Base-by-base conservation (phyloP, 2,113 vertebrate species). In the Brienomyrus longianalis region DNA sequence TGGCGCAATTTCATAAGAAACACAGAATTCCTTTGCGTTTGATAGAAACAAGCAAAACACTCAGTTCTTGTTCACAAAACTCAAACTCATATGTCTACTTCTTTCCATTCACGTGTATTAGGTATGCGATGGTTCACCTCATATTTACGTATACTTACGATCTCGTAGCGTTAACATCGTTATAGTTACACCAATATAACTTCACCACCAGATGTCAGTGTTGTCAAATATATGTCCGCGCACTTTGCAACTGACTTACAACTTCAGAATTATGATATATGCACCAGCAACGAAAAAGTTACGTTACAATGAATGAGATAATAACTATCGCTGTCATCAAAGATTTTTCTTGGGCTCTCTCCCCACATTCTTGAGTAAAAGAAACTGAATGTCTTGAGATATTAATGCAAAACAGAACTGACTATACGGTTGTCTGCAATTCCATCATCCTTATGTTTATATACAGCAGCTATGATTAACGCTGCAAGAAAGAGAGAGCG, bases 381-480 rank as follows among this genome's bases (percentile, higher is more conserved):
- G 35, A 80, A 80, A 80, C 74, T 43, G 35, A 43, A 80, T 80
- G 74, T 80, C 5, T 39, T 39, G 15, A 80, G 13, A 19, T 80
- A 80, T 35, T 80, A 80, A 80, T 80, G 74, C 83, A 48, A n/a
- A 92, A 87, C 66, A 89, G 47, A 92, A 91, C 27, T 62, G 31
- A 85, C 4, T 83, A 86, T 47, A 86, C 77, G 3, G 89, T 3
- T 39, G 47, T 10, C 5, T 35, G 3, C 35, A 27, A 2, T 45
- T 56, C n/a, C 43, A 45, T 47, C 47, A 39, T 45, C 21, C 10
- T 84, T 48, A 8, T 47, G 83, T 84, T 84, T 84, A 84, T 43
- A 84, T 48, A n/a, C 23, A 84, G 83, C 83, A 84, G 83, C 83
- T 84, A 48, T 47, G 43, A 48, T 48, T 48, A 48, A 45, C 5